phyloP scores from a whole-genome alignment of 2,797 vertebrate genomes.

The Helarctos malayanus region DNA sequence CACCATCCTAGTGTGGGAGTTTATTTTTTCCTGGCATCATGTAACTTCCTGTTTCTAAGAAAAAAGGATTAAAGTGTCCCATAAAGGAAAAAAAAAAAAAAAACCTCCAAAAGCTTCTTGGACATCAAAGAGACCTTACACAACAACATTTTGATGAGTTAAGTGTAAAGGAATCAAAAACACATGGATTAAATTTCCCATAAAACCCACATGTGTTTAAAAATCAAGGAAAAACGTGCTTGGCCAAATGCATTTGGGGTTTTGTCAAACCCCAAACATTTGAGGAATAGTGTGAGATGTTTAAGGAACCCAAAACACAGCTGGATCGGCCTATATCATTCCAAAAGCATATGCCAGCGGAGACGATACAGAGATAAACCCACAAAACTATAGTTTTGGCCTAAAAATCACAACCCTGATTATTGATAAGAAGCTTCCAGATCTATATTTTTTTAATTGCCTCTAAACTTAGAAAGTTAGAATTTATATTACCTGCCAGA shows the following conservation, averaged over 20 bases:
- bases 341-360: slow-evolving; percentile 64
- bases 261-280: slow-evolving; percentile 87
- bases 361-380: slow-evolving; percentile 64
- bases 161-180: slow-evolving; percentile 87
- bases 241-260: slow-evolving; percentile 85
- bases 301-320: slow-evolving; percentile 86
- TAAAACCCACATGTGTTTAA: slow-evolving; percentile 88
- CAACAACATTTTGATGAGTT: slow-evolving; percentile 88
- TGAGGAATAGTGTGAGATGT: slow-evolving; percentile 86
- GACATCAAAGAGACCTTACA: slow-evolving; percentile 87
- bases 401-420: slow-evolving; percentile 58
- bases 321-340: slow-evolving; percentile 79
- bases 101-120: slow-evolving; percentile 81
- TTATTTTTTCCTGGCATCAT: slow-evolving; percentile 81
- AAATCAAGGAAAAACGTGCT: slow-evolving; percentile 86
- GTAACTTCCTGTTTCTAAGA: slow-evolving; percentile 87
- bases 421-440: slow-evolving; percentile 54
- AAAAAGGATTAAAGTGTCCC: slow-evolving; percentile 86
- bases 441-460: slow-evolving; percentile 13
- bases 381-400: slow-evolving; percentile 10
- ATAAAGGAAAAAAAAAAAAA: slow-evolving; percentile 68
- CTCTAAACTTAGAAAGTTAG: slow-evolving; percentile 53
- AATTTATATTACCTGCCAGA: slow-evolving; percentile 53
- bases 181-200: slow-evolving; percentile 88
- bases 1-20: slow-evolving; percentile 59